Conservation (phyloP, 2,888 invertebrate species). For the Tribolium freemani region DNA sequence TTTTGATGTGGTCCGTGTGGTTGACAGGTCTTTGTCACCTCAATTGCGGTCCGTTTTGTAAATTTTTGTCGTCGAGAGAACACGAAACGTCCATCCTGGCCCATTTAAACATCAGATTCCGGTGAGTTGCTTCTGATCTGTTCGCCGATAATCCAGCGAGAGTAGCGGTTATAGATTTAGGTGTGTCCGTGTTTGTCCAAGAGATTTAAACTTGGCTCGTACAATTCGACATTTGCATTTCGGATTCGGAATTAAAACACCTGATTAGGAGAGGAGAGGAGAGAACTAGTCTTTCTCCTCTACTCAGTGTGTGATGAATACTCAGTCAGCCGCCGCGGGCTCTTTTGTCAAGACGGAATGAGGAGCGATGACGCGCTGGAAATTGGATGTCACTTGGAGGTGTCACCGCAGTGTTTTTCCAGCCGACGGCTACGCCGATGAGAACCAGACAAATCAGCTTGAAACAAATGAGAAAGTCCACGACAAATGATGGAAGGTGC, state of each 20-base stretch:
- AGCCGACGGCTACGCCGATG: constrained; percentile 62
- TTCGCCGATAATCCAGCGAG: constrained; percentile 66
- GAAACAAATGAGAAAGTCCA: constrained; percentile 64
- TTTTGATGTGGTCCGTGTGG: constrained; percentile 1
- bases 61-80: not conserved
- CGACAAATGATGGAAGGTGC: constrained; percentile 1
- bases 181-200: constrained; percentile 69
- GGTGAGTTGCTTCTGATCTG: constrained; percentile 66
- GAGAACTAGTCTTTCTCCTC: constrained; percentile 36
- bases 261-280: constrained; percentile 59
- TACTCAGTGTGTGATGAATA: constrained; percentile 60
- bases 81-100: constrained; percentile 39
- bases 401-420: constrained; percentile 69
- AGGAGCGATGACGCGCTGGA: constrained; percentile 67
- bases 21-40: constrained; percentile 39
- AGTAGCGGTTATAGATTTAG: constrained; percentile 68
- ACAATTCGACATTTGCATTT: constrained; percentile 68
- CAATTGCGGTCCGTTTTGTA: constrained; percentile 8
- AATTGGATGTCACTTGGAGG: constrained; percentile 70
- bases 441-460: constrained; percentile 67
- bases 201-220: constrained; percentile 64
- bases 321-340: constrained; percentile 50
- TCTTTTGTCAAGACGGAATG: constrained; percentile 48
- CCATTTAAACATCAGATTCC: constrained; percentile 62
- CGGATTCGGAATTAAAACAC: constrained; percentile 64